phyloP scores from a whole-genome alignment of 2,113 vertebrate species.

The Heterotilapia buettikoferi region DNA sequence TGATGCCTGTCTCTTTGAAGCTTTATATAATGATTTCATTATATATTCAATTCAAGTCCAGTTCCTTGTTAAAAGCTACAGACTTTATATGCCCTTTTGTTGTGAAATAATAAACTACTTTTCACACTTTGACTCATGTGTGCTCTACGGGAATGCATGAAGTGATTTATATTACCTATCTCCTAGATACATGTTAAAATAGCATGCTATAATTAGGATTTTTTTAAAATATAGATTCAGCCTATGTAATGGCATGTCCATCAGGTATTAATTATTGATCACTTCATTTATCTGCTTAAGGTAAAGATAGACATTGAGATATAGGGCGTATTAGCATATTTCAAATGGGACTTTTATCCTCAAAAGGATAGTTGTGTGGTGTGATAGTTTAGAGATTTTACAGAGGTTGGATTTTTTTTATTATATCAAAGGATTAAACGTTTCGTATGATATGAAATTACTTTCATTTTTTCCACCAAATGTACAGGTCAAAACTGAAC shows the following conservation, averaged over 20 bases:
- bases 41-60: neutral
- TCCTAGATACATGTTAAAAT: neutral
- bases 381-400: neutral
- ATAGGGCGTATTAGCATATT: neutral
- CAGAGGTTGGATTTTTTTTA: neutral
- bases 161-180: neutral
- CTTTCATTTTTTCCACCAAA: neutral
- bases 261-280: conserved; percentile 46
- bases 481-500: neutral
- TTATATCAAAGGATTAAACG: neutral
- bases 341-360: neutral
- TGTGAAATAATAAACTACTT: neutral
- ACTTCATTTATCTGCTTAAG: conserved; percentile 38
- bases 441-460: neutral
- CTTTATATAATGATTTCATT: neutral
- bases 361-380: neutral
- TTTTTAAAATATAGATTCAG: conserved; percentile 48
- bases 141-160: neutral
- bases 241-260: conserved; percentile 23
- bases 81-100: neutral
- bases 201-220: conserved; percentile 30
- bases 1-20: neutral
- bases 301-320: conserved; percentile 27
- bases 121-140: neutral
- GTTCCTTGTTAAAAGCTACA: neutral